A percentile compares a stretch with the other conserved stretches of the same genome.
These are phyloP conservation scores for Poeciliopsis occidentalis DNA, from an alignment of 2,113 vertebrate genomes.

Conservation along the genomic window DNA sequence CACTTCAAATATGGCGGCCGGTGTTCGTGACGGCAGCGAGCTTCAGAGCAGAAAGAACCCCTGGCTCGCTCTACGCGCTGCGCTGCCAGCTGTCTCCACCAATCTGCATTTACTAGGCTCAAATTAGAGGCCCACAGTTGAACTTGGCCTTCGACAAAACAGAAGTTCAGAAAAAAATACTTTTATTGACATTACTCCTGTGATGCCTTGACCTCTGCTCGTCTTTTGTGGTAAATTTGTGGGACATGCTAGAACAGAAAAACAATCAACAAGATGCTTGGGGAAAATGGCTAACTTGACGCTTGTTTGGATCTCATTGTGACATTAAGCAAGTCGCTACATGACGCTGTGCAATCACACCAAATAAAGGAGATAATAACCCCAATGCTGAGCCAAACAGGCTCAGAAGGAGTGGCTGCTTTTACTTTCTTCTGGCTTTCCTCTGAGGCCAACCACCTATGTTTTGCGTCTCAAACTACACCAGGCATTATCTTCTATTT, in stretches of 20 bases:
- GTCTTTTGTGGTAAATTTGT: conserved; percentile 33
- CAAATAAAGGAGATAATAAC: conserved; percentile 62
- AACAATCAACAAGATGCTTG: background rate
- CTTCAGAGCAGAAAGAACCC: conserved; percentile 31
- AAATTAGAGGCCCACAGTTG: conserved; percentile 70
- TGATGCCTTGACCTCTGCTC: conserved; percentile 55
- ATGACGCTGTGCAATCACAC: conserved; percentile 36
- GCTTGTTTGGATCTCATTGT: conserved; percentile 19
- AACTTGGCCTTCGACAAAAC: conserved; percentile 64
- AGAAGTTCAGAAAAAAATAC: conserved; percentile 48
- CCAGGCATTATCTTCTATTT: conserved; percentile 71
- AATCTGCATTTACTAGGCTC: conserved; percentile 66
- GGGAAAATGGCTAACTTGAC: conserved; percentile 5
- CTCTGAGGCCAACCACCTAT: conserved; percentile 51
- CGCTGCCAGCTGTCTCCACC: conserved; percentile 63
- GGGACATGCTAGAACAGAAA: conserved; percentile 37
- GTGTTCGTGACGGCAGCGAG: background rate
- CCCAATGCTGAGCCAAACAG: conserved; percentile 49
- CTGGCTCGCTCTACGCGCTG: conserved; percentile 40
- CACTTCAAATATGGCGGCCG: no score
- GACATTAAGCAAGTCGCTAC: conserved; percentile 52
- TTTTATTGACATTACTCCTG: conserved; percentile 52
- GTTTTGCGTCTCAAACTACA: conserved; percentile 54
- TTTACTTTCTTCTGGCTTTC: conserved; percentile 35
- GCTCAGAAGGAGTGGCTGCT: conserved; percentile 44